These are phyloP conservation scores for Mayetiola destructor DNA, from an alignment of 2,888 invertebrate species.

Conservation along the genomic window DNA sequence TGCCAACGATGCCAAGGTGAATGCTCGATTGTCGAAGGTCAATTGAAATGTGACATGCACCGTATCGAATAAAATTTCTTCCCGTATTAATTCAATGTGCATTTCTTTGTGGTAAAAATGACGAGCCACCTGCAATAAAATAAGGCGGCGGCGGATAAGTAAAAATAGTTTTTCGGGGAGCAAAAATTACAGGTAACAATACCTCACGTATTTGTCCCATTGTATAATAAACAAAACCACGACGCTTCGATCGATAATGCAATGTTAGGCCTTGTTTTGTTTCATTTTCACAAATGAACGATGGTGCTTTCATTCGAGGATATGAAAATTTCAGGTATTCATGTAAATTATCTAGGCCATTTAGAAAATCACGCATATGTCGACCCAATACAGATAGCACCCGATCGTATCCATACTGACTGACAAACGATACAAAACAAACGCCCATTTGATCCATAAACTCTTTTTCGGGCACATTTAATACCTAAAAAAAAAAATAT, in stretches of 20 bases:
- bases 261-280: conserved; percentile 80
- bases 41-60: conserved; percentile 88
- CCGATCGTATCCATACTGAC: conserved; percentile 88
- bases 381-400: conserved; percentile 80
- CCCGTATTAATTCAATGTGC: conserved; percentile 75
- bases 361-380: conserved; percentile 89
- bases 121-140: conserved; percentile 52
- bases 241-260: conserved; percentile 83
- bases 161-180: too few species aligned
- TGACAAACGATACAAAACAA: conserved; percentile 83
- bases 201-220: conserved; percentile 90
- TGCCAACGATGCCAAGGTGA: conserved; percentile 64
- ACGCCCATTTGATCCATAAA: conserved; percentile 92
- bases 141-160: too few species aligned
- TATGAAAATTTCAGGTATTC: conserved; percentile 95
- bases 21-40: conserved; percentile 87
- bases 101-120: conserved; percentile 93
- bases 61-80: conserved; percentile 77
- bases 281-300: conserved; percentile 94
- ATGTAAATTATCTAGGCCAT: conserved; percentile 90
- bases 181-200: too few species aligned
- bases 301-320: conserved; percentile 77
- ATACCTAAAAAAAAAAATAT: conserved; percentile 43
- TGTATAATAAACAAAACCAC: conserved; percentile 91
- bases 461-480: conserved; percentile 73